Conservation (phyloP, 2,797 vertebrate species). For the Eulemur rubriventer region DNA sequence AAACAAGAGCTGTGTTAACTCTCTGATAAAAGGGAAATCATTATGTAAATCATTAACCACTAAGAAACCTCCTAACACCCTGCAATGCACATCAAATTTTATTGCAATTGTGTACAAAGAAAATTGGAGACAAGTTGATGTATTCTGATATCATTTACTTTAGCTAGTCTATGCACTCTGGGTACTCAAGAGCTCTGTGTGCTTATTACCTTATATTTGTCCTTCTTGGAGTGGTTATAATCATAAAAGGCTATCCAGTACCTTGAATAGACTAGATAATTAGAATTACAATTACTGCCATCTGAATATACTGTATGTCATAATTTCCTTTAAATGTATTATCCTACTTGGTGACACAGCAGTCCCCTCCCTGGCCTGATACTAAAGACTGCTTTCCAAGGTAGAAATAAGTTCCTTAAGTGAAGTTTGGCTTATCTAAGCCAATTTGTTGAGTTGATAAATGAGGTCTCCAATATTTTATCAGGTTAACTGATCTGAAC, state of each 20-base stretch:
- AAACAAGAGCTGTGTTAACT: conserved; percentile 60
- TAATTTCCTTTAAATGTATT: conserved; percentile 58
- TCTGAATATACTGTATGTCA: conserved; percentile 60
- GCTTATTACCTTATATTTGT: conserved; percentile 67
- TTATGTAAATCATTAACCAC: conserved; percentile 70
- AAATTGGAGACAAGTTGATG: conserved; percentile 61
- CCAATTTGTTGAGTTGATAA: conserved; percentile 38
- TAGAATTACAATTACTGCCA: conserved; percentile 69
- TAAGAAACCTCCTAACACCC: conserved; percentile 62
- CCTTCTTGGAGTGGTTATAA: conserved; percentile 62
- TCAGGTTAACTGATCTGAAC: conserved; percentile 61
- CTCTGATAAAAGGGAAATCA: conserved; percentile 65
- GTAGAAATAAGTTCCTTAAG: conserved; percentile 23
- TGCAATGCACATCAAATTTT: conserved; percentile 70
- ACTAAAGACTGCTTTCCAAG: conserved; percentile 34
- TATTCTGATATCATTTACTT: conserved; percentile 67
- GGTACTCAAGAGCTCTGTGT: conserved; percentile 43
- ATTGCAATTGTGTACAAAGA: conserved; percentile 62
- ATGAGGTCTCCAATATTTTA: conserved; percentile 65
- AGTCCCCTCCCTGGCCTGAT: neutral
- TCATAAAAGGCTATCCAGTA: conserved; percentile 63
- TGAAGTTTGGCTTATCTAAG: conserved; percentile 54
- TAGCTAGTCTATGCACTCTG: conserved; percentile 36
- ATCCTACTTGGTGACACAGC: conserved; percentile 41
- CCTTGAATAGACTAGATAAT: conserved; percentile 59